These are phyloP conservation scores for Papilio glaucus DNA, from an alignment of 1,140 invertebrate genomes.

Conservation along the genomic window DNA sequence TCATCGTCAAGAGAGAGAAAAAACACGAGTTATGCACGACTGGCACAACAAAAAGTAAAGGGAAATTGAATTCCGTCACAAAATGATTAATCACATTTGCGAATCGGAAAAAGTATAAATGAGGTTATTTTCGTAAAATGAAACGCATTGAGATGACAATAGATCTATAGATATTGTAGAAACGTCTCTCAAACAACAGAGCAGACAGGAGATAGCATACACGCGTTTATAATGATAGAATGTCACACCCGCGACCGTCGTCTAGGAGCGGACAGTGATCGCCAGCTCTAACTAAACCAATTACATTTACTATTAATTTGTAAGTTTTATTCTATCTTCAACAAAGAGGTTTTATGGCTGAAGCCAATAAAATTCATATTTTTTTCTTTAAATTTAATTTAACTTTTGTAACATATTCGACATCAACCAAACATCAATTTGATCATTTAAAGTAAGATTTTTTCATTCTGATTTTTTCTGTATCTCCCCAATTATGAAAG, in stretches of 20 bases:
- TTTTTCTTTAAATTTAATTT: too few species aligned
- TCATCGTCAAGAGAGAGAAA: conserved; percentile 33
- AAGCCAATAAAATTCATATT: too few species aligned
- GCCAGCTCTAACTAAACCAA: too few species aligned
- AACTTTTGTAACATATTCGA: too few species aligned
- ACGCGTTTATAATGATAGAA: conserved; percentile 1
- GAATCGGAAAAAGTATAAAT: background rate
- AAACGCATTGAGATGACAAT: background rate
- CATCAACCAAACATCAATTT: too few species aligned
- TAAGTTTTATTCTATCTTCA: too few species aligned
- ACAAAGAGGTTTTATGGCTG: too few species aligned
- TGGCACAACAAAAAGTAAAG: conserved; percentile 27
- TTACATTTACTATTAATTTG: too few species aligned
- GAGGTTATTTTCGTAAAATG: conserved; percentile 1
- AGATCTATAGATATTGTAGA: background rate
- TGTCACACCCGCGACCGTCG: background rate
- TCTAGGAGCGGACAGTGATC: too few species aligned
- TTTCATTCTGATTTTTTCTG: too few species aligned
- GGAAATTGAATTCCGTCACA: conserved; percentile 25
- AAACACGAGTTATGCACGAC: background rate
- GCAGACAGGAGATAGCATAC: background rate
- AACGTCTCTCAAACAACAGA: background rate
- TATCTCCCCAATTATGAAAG: too few species aligned
- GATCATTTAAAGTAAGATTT: too few species aligned
- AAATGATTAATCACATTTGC: conserved; percentile 16